Conservation (phyloP, 2,113 vertebrate genomes). For the Synodontis membranacea region DNA sequence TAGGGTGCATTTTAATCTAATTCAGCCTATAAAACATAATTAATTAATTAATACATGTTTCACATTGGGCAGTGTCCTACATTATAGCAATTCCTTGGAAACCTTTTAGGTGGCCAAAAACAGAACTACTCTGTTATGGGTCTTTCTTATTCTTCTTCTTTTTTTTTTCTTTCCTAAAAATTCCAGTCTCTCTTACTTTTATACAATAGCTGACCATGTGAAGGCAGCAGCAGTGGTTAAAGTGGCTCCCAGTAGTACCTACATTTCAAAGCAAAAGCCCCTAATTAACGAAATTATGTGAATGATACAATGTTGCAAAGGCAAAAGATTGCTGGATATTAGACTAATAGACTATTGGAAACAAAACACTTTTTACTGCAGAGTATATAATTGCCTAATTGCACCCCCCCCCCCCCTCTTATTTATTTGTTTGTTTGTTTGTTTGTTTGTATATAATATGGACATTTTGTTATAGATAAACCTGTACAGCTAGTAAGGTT, state of each 20-base stretch:
- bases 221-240: neutral
- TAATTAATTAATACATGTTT: no score
- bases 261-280: constrained; percentile 30
- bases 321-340: no score
- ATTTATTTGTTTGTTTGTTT: no score
- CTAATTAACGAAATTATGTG: neutral
- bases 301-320: neutral
- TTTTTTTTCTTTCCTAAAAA: neutral
- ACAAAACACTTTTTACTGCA: neutral
- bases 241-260: neutral
- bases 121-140: no score
- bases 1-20: no score
- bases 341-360: neutral
- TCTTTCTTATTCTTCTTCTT: neutral
- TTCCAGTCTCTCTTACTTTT: neutral
- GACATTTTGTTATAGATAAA: neutral
- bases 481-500: no score
- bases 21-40: no score
- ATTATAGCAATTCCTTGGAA: no score
- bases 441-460: neutral
- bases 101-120: no score
- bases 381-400: neutral
- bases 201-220: neutral
- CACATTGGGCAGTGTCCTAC: no score
- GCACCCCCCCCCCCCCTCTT: no score